Evolutionary conservation across 2,113 vertebrate species (phyloP).

Genomic region (Oreocharis arfaki): DNA sequence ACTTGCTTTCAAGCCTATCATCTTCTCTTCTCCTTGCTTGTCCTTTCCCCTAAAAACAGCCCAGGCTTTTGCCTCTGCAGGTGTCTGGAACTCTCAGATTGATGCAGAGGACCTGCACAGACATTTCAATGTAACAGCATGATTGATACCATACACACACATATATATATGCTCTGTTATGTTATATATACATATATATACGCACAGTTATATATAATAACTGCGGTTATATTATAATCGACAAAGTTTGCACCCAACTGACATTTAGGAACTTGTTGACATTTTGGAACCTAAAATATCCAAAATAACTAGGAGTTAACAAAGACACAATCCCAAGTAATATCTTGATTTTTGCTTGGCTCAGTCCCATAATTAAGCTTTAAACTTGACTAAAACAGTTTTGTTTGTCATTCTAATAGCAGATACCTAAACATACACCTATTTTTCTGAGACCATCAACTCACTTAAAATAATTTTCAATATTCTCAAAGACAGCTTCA

Average conservation of each 20-base stretch:
- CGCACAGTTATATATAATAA: background rate
- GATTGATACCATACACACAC: too few species aligned
- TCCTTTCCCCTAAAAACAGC: background rate
- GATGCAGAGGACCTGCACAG: background rate
- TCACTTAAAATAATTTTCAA: background rate
- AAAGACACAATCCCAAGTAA: background rate
- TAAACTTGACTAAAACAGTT: background rate
- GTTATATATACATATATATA: background rate
- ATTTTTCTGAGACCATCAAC: background rate
- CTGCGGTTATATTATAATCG: background rate
- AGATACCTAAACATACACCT: background rate
- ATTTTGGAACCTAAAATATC: background rate
- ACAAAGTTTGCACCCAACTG: background rate
- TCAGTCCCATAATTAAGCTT: background rate
- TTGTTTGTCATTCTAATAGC: background rate
- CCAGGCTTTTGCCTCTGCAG: background rate
- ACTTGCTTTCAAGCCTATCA: background rate
- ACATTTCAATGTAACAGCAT: background rate
- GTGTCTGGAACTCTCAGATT: background rate
- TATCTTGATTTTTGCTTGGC: background rate
- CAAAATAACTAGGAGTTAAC: background rate
- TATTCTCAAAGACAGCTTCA: background rate
- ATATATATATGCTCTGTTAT: accelerated
- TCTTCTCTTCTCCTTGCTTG: background rate
- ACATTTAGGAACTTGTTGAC: background rate